Base-by-base conservation (phyloP, 1,140 invertebrate species). In the Liolophura sinensis region DNA sequence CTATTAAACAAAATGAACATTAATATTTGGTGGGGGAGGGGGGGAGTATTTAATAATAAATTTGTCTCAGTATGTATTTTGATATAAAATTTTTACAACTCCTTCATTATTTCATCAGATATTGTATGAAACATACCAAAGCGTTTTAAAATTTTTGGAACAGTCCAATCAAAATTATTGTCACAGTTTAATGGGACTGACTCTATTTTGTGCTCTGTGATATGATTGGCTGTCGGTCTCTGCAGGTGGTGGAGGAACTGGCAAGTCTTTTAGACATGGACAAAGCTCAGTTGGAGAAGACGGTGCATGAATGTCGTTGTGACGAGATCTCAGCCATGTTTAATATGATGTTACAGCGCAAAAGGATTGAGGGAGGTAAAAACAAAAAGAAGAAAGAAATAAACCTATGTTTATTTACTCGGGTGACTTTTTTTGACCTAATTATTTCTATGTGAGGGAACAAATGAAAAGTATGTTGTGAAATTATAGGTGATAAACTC, bases 251-350 rank as follows among this genome's bases (percentile, higher is more conserved):
- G 11, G 72, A 79, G 55, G 79, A 82, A 60, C 61, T 84, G 18
- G 69, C 81, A 12, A 47, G 67, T 20, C 60, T 79, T 60, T 61
- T 82, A 63, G 71, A 68, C 25, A 73, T 82, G 65, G 78, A 81
- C 27, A 72, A 73, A 64, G 77, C 77, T 20, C 63, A 76, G 25
- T 67, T 84, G 16, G 81, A 83, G 22, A 74, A 80, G 61, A 78
- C 75, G n/a, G 82, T 84, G 11, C 75, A 81, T 52, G 83, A 84
- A 60, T 78, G 69, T 64, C 77, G 78, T 63, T 80, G 75, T 59
- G 81, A 83, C 72, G 81, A 84, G 64, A 62, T 82, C n/a, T 84
- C 83, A 7, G 82, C 82, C 61, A 84, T 84, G 81, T 84, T 78
- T 69, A 84, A 83, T 68, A 84, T 84, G 83, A 72, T 84, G 18